Conservation (phyloP, 2,113 vertebrate genomes). For the Illadopsis cleaveri region DNA sequence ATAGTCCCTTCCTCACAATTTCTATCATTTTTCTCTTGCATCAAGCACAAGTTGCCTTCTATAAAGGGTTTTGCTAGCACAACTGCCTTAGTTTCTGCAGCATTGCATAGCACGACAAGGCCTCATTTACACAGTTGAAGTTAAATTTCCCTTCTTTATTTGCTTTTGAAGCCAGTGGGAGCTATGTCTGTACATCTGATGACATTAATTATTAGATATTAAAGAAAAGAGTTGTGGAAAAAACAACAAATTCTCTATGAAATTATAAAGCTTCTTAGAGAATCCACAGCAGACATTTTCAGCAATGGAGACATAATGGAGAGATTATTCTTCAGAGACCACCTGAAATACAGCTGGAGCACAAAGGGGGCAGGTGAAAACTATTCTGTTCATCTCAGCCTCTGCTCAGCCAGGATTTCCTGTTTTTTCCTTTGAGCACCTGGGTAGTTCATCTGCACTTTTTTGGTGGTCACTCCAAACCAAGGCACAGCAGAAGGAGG, state of each 20-base stretch:
- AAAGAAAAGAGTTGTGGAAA: neutral
- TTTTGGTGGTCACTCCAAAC: neutral
- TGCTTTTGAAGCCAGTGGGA: neutral
- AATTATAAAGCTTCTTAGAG: neutral
- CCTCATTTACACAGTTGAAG: neutral
- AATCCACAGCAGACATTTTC: neutral
- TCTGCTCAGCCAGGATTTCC: neutral
- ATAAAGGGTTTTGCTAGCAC: neutral
- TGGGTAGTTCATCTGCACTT: accelerated
- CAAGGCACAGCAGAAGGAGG: neutral
- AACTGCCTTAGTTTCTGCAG: neutral
- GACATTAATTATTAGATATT: neutral
- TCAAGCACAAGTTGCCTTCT: neutral
- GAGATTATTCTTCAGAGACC: neutral
- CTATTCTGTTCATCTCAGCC: neutral
- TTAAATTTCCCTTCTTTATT: conserved; percentile 18
- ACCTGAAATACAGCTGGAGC: neutral
- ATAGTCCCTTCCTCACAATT: neutral
- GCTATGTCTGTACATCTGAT: neutral
- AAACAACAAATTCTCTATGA: neutral
- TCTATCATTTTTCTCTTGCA: conserved; percentile 19
- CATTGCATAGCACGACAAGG: neutral
- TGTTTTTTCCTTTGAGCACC: neutral
- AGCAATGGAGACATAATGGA: neutral
- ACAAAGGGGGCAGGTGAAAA: neutral